Conservation (phyloP, 2,888 invertebrate species). For the Cryptus armator region DNA sequence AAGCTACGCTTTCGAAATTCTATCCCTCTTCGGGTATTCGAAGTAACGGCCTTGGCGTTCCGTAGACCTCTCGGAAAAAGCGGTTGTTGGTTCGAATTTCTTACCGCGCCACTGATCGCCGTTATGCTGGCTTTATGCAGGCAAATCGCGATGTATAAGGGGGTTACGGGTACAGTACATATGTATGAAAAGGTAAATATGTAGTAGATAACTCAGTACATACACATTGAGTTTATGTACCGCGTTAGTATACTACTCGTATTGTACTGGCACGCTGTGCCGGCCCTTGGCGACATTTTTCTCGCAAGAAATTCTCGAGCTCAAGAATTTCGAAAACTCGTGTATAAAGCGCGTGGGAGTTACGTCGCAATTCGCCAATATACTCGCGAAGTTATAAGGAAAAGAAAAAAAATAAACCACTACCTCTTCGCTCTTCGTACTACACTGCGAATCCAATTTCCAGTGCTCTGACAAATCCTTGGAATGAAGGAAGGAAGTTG, state of each 20-base stretch:
- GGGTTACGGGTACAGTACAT: too few relatives aligned
- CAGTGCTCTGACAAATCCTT: constrained; percentile 9
- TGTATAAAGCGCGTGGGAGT: constrained; percentile 1
- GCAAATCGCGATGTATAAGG: neutral
- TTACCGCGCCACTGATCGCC: neutral
- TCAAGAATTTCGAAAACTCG: neutral
- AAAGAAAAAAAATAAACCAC: neutral
- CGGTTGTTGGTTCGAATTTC: constrained; percentile 36
- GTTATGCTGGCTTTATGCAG: neutral
- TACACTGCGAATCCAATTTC: constrained; percentile 25
- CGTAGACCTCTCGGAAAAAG: neutral
- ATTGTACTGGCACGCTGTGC: neutral
- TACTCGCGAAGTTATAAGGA: neutral
- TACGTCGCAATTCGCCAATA: constrained; percentile 2
- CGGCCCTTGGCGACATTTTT: constrained; percentile 1
- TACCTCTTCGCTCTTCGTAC: neutral
- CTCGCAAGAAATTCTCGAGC: neutral
- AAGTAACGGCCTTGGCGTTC: neutral
- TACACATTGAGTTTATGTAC: neutral
- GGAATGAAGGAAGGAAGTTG: constrained; percentile 10
- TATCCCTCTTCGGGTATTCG: neutral
- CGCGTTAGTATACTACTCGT: neutral
- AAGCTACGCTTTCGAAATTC: constrained; percentile 29
- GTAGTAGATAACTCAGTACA: constrained; percentile 14
- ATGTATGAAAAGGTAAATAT: neutral